phyloP scores from a whole-genome alignment of 1,140 invertebrate species.

The Stegodyphus mimosarum region DNA sequence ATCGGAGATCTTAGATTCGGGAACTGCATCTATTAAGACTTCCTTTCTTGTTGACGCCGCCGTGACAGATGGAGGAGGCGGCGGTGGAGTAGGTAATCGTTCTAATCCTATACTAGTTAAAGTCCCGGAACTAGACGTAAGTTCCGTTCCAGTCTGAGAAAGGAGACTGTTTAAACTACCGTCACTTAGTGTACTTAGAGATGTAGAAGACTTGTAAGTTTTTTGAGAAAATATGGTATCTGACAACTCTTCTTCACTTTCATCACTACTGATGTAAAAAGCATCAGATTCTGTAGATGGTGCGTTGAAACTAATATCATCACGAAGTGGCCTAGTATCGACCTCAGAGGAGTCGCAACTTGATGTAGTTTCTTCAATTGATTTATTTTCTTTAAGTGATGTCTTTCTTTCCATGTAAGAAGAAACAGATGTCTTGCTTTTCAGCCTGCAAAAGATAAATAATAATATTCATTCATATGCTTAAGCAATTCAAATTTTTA shows the following conservation, averaged over 20 bases:
- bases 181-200: conserved; percentile 54
- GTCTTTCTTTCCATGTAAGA: neutral
- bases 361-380: neutral
- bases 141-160: conserved; percentile 61
- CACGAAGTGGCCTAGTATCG: neutral
- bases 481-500: too few species aligned
- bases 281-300: conserved; percentile 29
- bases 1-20: conserved; percentile 66
- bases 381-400: neutral
- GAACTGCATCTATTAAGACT: neutral
- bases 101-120: conserved; percentile 44
- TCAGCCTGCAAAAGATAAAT: neutral
- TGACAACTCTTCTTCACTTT: conserved; percentile 32
- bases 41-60: neutral
- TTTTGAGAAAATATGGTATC: conserved; percentile 7
- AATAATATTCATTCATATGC: neutral
- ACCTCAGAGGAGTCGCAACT: neutral
- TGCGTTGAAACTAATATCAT: conserved; percentile 16
- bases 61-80: conserved; percentile 36
- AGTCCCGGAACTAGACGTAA: conserved; percentile 41
- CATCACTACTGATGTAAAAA: conserved; percentile 49
- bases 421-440: neutral
- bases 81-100: conserved; percentile 18
- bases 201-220: conserved; percentile 34
- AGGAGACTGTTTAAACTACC: conserved; percentile 63